Percentiles rank a stretch among this genome's conserved stretches.
phyloP scores from a whole-genome alignment of 2,113 vertebrate genomes.

The Gobiocypris rarus region DNA sequence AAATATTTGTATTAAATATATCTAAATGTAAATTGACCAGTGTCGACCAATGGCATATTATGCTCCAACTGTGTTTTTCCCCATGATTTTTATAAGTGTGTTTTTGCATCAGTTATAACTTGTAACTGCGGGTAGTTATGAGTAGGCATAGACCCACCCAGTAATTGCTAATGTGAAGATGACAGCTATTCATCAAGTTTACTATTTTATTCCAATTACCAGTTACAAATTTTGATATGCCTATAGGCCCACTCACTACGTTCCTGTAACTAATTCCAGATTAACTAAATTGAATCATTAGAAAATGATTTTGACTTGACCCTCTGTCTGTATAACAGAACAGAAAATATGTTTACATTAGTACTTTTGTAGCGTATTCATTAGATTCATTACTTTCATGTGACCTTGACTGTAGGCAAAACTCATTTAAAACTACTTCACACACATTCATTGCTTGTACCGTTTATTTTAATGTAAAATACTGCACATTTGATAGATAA shows the following conservation, averaged over 20 bases:
- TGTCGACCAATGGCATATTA: not conserved
- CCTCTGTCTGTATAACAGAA: not conserved
- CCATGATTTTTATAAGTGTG: not conserved
- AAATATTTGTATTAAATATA: not conserved
- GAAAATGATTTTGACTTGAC: not conserved
- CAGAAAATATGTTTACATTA: not conserved
- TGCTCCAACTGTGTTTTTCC: not conserved
- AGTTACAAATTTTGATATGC: not conserved
- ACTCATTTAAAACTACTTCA: constrained; percentile 6
- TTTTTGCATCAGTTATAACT: not conserved
- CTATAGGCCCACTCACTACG: not conserved
- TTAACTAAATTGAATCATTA: not conserved
- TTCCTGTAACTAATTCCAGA: too few species aligned
- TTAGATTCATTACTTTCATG: not conserved
- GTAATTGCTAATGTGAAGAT: not conserved
- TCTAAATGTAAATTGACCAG: not conserved
- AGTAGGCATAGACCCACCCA: not conserved
- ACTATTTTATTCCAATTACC: not conserved
- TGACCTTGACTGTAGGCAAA: constrained; percentile 30
- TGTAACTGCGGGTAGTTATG: not conserved
- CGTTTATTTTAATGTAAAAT: constrained; percentile 17
- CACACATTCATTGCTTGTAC: not conserved
- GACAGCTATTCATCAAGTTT: not conserved
- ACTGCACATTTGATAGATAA: constrained; percentile 13
- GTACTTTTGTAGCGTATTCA: not conserved